Evolutionary conservation across 2,797 vertebrate species (phyloP), one percentile per base, ranked within the genome.

Genomic region (Nyctibius grandis): DNA sequence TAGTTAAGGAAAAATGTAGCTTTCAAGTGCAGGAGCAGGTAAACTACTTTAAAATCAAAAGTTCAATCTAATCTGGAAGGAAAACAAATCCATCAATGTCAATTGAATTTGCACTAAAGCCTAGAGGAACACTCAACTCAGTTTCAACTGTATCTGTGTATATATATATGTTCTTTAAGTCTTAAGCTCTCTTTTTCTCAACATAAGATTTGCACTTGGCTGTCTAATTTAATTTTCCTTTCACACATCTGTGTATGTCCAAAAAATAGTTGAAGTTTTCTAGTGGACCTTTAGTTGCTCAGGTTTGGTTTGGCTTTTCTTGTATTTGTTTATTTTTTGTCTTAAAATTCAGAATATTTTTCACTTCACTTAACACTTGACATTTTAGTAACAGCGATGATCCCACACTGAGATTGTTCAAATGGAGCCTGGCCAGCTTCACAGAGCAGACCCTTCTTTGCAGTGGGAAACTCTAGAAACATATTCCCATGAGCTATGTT

Each of bases 61-160:
- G 94, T 97, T 97, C 95, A 97, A 97, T 98, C 98, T 97, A 98
- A 98, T 97, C 94, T 88, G 89, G 97, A 98, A 96, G 91, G 84
- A 96, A 97, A 97, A 96, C 87, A 98, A 93, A 97, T 97, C 95
- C 96, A 97, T 98, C 97, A 98, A 93, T 91, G 95, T 97, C 95
- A 93, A 96, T 91, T 97, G 88, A 93, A 80, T 90, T 95, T 95
- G 53, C 59, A 59, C 45, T 51, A 69, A 90, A 95, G 92, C 83
- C 93, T 93, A 44, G 77, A 96, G 89, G 92, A 94, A 95, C 47
- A 80, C 36, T 75, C 33, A 16, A 56, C 33, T 92, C 77, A 14
- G 73, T 91, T 95, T 94, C 86, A 94, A 12, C 73, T 86, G 18
- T 65, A 25, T 88, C 47, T n/a, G n/a, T 76, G 3, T 88, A 25